Conservation (phyloP, 2,113 vertebrate species). For the Alligator mississippiensis region DNA sequence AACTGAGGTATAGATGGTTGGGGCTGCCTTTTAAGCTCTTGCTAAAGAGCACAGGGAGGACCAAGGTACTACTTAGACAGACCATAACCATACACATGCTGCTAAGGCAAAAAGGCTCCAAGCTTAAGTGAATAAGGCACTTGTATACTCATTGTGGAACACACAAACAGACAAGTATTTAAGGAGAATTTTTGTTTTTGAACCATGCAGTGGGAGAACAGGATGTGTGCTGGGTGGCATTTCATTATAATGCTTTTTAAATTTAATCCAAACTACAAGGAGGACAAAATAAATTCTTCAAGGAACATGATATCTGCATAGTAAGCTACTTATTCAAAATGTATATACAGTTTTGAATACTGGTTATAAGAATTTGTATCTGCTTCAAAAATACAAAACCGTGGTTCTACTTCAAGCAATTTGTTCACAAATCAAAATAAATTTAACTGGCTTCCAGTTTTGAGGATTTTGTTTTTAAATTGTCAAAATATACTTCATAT, state of each 20-base stretch:
- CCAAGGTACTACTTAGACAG: too few relatives aligned
- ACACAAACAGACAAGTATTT: not conserved
- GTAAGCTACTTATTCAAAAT: not conserved
- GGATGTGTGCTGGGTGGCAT: not conserved
- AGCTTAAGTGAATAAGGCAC: too few relatives aligned
- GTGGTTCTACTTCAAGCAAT: not conserved
- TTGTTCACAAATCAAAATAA: not conserved
- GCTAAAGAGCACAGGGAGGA: not conserved
- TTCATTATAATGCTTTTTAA: not conserved
- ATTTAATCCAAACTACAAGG: not conserved
- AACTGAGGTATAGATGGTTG: constrained; percentile 33
- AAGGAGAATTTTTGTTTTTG: not conserved
- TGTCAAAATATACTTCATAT: not conserved
- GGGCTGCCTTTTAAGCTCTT: not conserved
- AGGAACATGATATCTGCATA: not conserved
- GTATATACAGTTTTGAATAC: not conserved
- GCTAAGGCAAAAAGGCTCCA: too few relatives aligned
- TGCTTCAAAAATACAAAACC: too few relatives aligned
- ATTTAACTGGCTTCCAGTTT: not conserved
- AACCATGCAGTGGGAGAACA: not conserved
- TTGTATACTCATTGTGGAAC: too few relatives aligned
- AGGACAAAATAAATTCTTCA: not conserved
- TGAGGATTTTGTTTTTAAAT: not conserved
- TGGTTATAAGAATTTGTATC: too few relatives aligned
- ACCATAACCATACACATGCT: too few relatives aligned